Evolutionary conservation across 2,888 invertebrate genomes (phyloP).

Genomic region (Callimorpha dominula): DNA sequence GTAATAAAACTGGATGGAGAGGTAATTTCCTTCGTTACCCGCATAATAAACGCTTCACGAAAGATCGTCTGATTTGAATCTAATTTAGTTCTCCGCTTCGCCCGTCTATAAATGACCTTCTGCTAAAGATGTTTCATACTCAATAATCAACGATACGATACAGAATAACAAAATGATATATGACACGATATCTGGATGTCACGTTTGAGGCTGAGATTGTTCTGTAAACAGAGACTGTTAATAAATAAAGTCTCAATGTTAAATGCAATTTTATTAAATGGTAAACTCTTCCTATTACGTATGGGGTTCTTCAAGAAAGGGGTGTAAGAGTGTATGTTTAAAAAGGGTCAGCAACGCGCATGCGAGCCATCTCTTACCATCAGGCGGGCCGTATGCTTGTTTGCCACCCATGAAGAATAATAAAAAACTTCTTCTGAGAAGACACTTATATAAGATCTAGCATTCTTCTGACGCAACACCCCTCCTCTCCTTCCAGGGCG

Average conservation of each 20-base stretch:
- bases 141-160: background rate
- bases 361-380: no score
- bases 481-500: no score
- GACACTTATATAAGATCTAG: no score
- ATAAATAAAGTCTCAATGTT: background rate
- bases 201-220: background rate
- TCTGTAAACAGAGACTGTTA: background rate
- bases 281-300: background rate
- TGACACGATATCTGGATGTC: background rate
- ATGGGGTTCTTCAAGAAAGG: no score
- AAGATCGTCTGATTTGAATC: slow-evolving; percentile 68
- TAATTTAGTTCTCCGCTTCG: slow-evolving; percentile 57
- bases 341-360: no score
- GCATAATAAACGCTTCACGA: slow-evolving; percentile 56
- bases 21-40: slow-evolving; percentile 61
- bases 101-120: slow-evolving; percentile 25
- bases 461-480: no score
- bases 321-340: no score
- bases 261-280: background rate
- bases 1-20: slow-evolving; percentile 46
- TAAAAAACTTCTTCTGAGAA: no score
- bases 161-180: no score
- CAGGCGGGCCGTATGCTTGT: no score
- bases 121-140: slow-evolving; percentile 34
- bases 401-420: no score